phyloP scores from a whole-genome alignment of 2,113 vertebrate species.

The Microcebus tavaratra region DNA sequence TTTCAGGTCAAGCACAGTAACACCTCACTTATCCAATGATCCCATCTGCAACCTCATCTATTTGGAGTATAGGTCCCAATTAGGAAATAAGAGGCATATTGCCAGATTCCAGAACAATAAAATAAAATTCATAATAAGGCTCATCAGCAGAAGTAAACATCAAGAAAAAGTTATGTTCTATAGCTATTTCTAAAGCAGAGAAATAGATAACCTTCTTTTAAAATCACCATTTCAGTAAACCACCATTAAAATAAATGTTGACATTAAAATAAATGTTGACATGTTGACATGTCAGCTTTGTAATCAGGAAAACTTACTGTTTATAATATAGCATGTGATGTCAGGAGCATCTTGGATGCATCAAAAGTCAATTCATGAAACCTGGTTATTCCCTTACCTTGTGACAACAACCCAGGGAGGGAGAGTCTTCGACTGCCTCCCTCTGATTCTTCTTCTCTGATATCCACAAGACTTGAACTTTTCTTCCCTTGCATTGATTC shows the following conservation, averaged over 20 bases:
- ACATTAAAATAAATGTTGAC: neutral
- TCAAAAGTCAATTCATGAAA: neutral
- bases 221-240: neutral
- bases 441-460: constrained; percentile 95
- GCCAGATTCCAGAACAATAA: neutral
- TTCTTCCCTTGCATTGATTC: constrained; percentile 96
- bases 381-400: constrained; percentile 87
- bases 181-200: constrained; percentile 41
- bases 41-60: neutral
- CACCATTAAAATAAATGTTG: neutral
- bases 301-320: neutral
- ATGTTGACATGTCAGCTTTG: neutral
- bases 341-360: neutral
- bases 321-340: neutral
- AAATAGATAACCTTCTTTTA: neutral
- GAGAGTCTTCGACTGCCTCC: constrained; percentile 94
- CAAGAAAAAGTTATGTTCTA: neutral
- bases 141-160: neutral
- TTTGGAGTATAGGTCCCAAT: neutral
- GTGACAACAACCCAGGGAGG: constrained; percentile 96
- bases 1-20: neutral
- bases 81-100: neutral
- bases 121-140: neutral
- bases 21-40: neutral
- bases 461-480: constrained; percentile 97